Conservation (phyloP, 1,140 invertebrate species). For the Microplitis demolitor region DNA sequence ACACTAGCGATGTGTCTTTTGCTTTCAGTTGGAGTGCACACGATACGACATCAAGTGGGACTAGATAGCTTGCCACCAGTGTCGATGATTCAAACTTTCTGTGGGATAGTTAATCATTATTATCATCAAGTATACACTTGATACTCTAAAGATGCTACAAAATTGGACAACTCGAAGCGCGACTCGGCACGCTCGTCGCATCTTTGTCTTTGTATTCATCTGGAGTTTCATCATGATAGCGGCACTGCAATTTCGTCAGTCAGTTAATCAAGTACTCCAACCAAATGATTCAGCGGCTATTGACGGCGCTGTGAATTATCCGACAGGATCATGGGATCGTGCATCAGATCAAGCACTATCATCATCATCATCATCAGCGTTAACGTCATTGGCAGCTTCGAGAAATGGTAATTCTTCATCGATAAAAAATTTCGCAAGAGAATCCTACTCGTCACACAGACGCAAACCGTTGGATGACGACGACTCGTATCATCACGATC, state of each 20-base stretch:
- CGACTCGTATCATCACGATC: not conserved
- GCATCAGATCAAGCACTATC: not conserved
- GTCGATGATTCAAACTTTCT: not conserved
- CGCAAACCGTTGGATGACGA: not conserved
- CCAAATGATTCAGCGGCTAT: constrained; percentile 42
- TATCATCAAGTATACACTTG: not conserved
- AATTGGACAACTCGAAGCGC: constrained; percentile 45
- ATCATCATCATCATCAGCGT: not conserved
- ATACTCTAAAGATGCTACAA: constrained; percentile 44
- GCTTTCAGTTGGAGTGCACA: constrained; percentile 10
- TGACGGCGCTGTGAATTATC: constrained; percentile 41
- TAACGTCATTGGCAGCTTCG: not conserved
- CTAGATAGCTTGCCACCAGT: not conserved
- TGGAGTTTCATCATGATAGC: constrained; percentile 63
- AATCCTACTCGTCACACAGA: not conserved
- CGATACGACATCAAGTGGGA: not conserved
- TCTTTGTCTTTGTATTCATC: constrained; percentile 56
- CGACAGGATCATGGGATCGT: constrained; percentile 52
- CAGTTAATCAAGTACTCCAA: constrained; percentile 44
- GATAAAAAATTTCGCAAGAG: not conserved
- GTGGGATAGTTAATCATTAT: no score
- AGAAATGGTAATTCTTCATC: not conserved
- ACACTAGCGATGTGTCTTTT: not conserved
- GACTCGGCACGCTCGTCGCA: constrained; percentile 59
- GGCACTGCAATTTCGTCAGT: constrained; percentile 53